These are phyloP conservation scores for Prunella himalayana DNA, from an alignment of 2,113 vertebrate genomes.

Conservation along the genomic window DNA sequence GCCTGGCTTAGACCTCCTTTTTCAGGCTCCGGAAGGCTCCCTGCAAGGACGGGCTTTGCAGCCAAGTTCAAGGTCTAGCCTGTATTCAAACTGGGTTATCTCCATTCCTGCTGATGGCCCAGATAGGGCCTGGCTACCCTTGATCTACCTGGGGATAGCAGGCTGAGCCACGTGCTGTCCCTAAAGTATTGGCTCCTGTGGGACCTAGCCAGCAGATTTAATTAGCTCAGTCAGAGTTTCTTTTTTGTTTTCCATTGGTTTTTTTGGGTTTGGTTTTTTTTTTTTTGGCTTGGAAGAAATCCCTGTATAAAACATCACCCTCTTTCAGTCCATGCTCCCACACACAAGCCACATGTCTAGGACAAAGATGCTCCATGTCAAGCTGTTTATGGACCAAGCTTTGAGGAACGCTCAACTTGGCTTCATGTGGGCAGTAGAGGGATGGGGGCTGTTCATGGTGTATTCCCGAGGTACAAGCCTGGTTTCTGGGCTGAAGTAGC, in stretches of 20 bases:
- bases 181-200: not conserved
- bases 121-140: constrained; percentile 26
- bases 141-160: constrained; percentile 16
- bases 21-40: not conserved
- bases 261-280: not conserved
- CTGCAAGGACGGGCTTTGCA: constrained; percentile 2
- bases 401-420: not conserved
- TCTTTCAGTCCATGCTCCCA: not conserved
- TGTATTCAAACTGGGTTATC: constrained; percentile 40
- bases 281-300: not conserved
- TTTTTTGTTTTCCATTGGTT: not conserved
- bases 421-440: not conserved
- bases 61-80: constrained; percentile 42
- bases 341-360: not conserved
- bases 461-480: not conserved
- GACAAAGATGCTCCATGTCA: not conserved
- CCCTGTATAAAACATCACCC: not conserved
- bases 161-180: not conserved
- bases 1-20: constrained; percentile 23
- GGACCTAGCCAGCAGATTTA: constrained; percentile 8
- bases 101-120: constrained; percentile 33
- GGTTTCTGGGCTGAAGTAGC: not conserved
- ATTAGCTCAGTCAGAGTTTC: not conserved
- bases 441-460: accelerated
- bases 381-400: not conserved